Conservation (phyloP, 2,797 vertebrate genomes). For the Loris lydekkerianus region DNA sequence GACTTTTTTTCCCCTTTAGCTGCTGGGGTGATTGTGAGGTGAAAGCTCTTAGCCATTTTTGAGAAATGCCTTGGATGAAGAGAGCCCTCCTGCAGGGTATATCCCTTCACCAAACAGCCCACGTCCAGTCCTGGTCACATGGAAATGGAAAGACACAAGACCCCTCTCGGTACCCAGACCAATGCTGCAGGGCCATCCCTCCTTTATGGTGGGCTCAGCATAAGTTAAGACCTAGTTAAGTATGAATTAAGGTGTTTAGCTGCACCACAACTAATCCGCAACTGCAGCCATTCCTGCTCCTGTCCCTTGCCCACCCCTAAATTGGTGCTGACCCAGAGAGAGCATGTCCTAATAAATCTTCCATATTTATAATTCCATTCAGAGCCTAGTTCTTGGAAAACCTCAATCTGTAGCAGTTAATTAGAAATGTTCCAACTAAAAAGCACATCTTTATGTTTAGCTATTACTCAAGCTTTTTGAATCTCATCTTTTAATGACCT, state of each 20-base stretch:
- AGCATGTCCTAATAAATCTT: neutral
- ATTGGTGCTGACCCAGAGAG: neutral
- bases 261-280: neutral
- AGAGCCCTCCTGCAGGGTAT: neutral
- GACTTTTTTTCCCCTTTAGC: neutral
- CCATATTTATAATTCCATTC: neutral
- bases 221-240: neutral
- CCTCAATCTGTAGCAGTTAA: neutral
- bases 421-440: neutral
- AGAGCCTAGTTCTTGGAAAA: neutral
- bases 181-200: neutral
- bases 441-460: neutral
- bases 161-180: neutral
- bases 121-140: neutral
- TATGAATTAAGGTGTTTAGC: neutral
- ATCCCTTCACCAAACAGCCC: neutral
- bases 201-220: neutral
- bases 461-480: neutral
- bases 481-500: neutral
- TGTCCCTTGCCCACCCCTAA: neutral
- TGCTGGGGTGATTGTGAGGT: neutral
- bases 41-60: neutral
- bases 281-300: no score
- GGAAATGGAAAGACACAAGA: neutral
- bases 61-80: neutral